Evolutionary conservation across 2,113 vertebrate genomes (phyloP).

Genomic region (Phaethon lepturus): DNA sequence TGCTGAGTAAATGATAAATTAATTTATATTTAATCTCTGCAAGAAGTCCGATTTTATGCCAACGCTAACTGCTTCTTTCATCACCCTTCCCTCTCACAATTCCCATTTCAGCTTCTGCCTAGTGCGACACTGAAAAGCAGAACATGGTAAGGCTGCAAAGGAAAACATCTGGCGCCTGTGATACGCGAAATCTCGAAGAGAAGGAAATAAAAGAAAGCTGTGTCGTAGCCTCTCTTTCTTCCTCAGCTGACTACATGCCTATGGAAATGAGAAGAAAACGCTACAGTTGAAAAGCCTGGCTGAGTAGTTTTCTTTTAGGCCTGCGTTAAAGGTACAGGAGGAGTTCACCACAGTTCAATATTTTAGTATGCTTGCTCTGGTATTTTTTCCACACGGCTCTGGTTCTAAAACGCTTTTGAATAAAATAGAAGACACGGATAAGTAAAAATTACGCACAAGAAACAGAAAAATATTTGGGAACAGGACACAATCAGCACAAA

Average conservation of each 20-base stretch:
- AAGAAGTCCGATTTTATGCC: not conserved
- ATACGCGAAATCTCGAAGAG: not conserved
- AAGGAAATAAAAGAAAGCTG: conserved; percentile 26
- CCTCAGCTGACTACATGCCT: not conserved
- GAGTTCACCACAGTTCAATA: not conserved
- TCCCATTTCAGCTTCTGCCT: conserved; percentile 2
- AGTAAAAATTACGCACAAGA: not conserved
- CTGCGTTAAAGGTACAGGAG: not conserved
- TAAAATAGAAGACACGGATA: conserved; percentile 7
- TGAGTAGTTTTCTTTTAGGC: not conserved
- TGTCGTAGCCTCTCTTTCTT: not conserved
- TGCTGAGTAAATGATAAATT: conserved; percentile 7
- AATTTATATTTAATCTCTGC: not conserved
- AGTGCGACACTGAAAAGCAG: not conserved
- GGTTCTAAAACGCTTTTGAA: conserved; percentile 8
- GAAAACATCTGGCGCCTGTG: conserved; percentile 31
- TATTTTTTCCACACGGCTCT: not conserved
- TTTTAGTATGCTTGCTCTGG: not conserved
- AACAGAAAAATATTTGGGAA: conserved; percentile 53
- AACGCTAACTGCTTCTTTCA: conserved; percentile 2
- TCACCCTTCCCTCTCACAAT: not conserved
- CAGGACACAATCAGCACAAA: not conserved
- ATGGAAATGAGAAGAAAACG: conserved; percentile 7
- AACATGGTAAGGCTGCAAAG: not conserved
- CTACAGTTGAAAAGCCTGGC: not conserved